phyloP scores from a whole-genome alignment of 2,888 invertebrate genomes.

The Cyrtodaria siliqua region DNA sequence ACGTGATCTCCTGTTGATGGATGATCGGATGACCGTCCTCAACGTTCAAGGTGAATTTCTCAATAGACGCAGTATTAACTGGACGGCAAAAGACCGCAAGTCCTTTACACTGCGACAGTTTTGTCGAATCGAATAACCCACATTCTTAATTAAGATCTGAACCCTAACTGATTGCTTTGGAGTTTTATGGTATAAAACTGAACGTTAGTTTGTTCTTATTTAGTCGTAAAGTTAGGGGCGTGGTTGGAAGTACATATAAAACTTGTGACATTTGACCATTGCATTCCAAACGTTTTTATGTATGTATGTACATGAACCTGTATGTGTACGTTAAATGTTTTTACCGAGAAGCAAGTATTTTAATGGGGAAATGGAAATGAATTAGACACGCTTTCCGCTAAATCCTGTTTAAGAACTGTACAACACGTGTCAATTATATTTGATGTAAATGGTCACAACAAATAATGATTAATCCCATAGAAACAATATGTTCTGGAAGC shows the following conservation, averaged over 20 bases:
- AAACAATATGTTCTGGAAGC: neutral
- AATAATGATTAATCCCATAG: too few relatives aligned
- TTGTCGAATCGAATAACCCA: constrained; percentile 58
- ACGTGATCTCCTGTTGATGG: constrained; percentile 48
- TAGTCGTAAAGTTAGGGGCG: constrained; percentile 34
- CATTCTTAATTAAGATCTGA: constrained; percentile 63
- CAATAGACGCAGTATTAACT: neutral
- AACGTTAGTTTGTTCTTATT: constrained; percentile 32
- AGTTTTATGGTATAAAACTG: constrained; percentile 38
- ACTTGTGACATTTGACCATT: neutral
- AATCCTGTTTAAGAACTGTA: too few relatives aligned
- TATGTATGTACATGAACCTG: too few relatives aligned
- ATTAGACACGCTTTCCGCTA: too few relatives aligned
- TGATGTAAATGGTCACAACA: too few relatives aligned
- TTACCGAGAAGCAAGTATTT: too few relatives aligned
- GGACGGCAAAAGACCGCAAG: constrained; percentile 9
- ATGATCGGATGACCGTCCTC: constrained; percentile 3
- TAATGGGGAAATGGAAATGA: too few relatives aligned
- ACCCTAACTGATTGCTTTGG: constrained; percentile 39
- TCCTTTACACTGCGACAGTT: constrained; percentile 28
- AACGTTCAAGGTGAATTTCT: neutral
- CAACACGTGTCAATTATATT: too few relatives aligned
- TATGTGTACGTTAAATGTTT: too few relatives aligned
- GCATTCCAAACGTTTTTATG: neutral
- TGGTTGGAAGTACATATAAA: constrained; percentile 6